Percentiles rank a stretch among this genome's conserved stretches.
Evolutionary conservation across 2,797 vertebrate genomes (phyloP).

Genomic region (Carduelis carduelis): DNA sequence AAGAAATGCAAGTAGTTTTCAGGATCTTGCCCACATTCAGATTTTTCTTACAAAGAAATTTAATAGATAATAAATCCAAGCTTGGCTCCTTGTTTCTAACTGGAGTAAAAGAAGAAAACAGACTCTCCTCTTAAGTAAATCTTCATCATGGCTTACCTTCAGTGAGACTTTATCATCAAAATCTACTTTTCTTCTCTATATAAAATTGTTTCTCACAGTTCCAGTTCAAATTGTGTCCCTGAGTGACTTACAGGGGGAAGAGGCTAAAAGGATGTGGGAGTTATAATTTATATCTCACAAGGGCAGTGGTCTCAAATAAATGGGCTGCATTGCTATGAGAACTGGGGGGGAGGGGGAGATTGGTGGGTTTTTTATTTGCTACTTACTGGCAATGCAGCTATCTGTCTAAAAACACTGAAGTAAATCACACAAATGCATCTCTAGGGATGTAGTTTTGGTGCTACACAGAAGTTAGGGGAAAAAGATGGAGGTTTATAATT

Average conservation of each 20-base stretch:
- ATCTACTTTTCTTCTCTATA: not conserved
- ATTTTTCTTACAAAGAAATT: not conserved
- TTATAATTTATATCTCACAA: not conserved
- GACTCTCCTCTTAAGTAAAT: not conserved
- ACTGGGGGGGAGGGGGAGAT: accelerated
- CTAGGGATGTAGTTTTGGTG: not conserved
- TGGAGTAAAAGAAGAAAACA: not conserved
- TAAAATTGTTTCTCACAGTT: not conserved
- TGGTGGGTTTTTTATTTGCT: not conserved
- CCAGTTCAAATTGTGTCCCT: not conserved
- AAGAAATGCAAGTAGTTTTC: not conserved
- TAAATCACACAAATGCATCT: not conserved
- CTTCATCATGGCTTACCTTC: not conserved
- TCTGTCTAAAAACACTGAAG: not conserved
- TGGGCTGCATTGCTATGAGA: accelerated
- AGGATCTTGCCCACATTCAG: not conserved
- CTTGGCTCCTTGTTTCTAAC: not conserved
- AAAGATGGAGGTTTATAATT: not conserved
- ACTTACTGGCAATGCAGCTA: not conserved
- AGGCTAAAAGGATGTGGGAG: not conserved
- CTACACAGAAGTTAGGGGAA: not conserved
- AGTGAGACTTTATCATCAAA: not conserved
- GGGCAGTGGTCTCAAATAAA: not conserved
- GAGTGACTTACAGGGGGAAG: not conserved
- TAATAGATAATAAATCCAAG: not conserved